Percentiles rank a stretch among this genome's conserved stretches.
Conservation (phyloP, 2,113 vertebrate species). For the Serinus canaria region DNA sequence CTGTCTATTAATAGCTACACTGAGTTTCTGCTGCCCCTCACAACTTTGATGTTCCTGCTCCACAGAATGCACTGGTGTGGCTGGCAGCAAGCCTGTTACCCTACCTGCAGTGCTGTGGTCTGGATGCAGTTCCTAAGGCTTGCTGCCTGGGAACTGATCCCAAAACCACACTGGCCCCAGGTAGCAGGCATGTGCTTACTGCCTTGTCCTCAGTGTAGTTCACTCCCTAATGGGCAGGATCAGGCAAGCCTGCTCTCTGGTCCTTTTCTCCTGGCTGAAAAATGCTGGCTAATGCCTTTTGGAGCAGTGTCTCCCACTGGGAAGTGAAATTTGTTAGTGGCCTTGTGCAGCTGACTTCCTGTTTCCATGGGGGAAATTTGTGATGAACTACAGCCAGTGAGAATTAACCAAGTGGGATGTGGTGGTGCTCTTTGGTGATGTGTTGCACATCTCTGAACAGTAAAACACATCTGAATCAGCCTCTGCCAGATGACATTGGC, state of each 20-base stretch:
- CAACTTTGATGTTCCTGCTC: background rate
- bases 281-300: background rate
- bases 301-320: background rate
- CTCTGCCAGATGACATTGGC: background rate
- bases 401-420: background rate
- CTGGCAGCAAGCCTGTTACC: background rate
- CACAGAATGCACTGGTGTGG: background rate
- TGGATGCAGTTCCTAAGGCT: background rate
- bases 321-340: background rate
- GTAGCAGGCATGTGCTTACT: background rate
- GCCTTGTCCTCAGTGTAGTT: background rate
- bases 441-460: background rate
- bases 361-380: background rate
- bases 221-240: background rate
- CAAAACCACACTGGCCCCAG: fast-evolving
- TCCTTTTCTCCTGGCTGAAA: background rate
- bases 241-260: background rate
- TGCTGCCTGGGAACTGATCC: background rate
- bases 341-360: background rate
- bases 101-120: background rate
- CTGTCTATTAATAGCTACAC: background rate
- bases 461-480: background rate
- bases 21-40: constrained; percentile 5
- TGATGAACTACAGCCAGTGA: background rate
- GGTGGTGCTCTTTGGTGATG: background rate